Evolutionary conservation across 2,888 invertebrate species (phyloP), one percentile per base, ranked within the genome.

Genomic region (Schrankia costaestrigalis): DNA sequence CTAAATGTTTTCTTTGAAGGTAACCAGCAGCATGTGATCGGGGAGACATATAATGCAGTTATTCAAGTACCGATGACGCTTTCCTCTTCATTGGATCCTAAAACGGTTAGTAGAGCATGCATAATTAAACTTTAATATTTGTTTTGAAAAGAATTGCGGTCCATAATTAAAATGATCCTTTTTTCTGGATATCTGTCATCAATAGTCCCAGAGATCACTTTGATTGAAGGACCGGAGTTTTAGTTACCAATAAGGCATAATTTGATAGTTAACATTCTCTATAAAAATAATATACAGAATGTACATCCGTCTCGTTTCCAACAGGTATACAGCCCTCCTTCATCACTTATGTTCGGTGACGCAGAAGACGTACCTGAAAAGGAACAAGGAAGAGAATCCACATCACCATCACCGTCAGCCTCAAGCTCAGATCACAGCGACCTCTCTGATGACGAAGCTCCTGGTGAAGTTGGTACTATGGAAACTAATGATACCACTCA

Each of bases 291-390:
- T n/a, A n/a, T n/a, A n/a, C n/a, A n/a, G n/a, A n/a, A n/a, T n/a
- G n/a, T n/a, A n/a, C n/a, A n/a, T n/a, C n/a, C n/a, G n/a, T n/a
- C n/a, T n/a, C n/a, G n/a, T n/a, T n/a, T n/a, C 15, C n/a, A 5
- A 4, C 79, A 91, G 71, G 94, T 98, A 7, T 99, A 97, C 85
- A 93, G 94, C 67, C 98, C 98, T 1, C 99, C 99, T 0, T 94
- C 94, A 26, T 91, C 93, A 4, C 89, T 99, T 14, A 95, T 96
- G 79, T 94, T 95, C 63, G 97, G 97, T 44, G 95, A 96, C 0
- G 94, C 92, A 24, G 92, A 90, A 71, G 83, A 82, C 49, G 22
- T 43, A 30, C 86, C 82, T 6, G 54, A 32, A 1, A 57, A 45
- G 21, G 55, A 42, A 17, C 52, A 41, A 75, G 89, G 71, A 0